Evolutionary conservation across 2,113 vertebrate species (phyloP).

Genomic region (Arizona elegans): DNA sequence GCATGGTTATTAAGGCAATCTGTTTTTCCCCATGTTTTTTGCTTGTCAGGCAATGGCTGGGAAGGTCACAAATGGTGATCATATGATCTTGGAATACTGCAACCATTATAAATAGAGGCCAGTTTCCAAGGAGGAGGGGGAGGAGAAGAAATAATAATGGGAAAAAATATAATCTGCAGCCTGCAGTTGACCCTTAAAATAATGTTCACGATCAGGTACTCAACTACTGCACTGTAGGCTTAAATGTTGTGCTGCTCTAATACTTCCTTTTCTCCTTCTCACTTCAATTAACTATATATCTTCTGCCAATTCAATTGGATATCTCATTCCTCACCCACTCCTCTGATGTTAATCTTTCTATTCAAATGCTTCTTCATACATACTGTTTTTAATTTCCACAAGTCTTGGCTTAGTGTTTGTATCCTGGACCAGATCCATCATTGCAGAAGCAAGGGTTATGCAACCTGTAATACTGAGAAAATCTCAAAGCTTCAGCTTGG

Average conservation of each 20-base stretch:
- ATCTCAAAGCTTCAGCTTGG: not conserved
- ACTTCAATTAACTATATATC: not conserved
- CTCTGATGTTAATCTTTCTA: not conserved
- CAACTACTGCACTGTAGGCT: not conserved
- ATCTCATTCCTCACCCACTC: not conserved
- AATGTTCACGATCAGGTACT: not conserved
- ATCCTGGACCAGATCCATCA: not conserved
- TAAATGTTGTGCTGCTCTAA: not conserved
- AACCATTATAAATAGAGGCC: not conserved
- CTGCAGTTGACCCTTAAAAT: not conserved
- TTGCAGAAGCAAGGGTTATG: not conserved
- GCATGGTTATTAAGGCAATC: not conserved
- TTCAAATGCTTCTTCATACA: not conserved
- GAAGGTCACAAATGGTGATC: not conserved
- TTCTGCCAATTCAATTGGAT: not conserved
- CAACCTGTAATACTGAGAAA: not conserved
- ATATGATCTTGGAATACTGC: not conserved
- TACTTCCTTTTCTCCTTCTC: not conserved
- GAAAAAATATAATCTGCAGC: not conserved
- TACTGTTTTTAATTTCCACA: not conserved
- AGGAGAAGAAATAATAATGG: not conserved
- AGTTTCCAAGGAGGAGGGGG: not conserved
- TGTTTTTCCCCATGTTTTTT: not conserved
- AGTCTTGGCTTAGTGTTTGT: not conserved
- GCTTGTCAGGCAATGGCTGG: not conserved